phyloP scores from a whole-genome alignment of 2,797 vertebrate genomes.

The Poeciliopsis infans region DNA sequence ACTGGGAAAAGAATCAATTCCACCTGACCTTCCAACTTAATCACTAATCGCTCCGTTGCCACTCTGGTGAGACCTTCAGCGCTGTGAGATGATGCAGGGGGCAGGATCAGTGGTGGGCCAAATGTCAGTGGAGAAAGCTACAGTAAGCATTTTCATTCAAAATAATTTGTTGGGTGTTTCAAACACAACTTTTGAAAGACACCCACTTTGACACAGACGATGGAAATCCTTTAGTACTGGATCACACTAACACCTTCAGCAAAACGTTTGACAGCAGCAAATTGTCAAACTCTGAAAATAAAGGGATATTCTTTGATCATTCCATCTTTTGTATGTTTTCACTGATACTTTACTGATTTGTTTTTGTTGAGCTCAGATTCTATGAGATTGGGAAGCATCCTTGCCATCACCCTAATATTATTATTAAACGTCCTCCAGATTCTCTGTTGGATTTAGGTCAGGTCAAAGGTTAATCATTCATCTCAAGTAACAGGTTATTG shows the following conservation, averaged over 20 bases:
- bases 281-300: neutral
- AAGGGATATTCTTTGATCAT: neutral
- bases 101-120: conserved; percentile 31
- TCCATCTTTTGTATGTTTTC: neutral
- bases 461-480: neutral
- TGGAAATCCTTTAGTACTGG: neutral
- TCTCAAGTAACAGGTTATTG: neutral
- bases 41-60: conserved; percentile 69
- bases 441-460: neutral
- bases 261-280: neutral
- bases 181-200: conserved; percentile 7
- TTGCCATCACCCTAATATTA: neutral
- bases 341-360: neutral
- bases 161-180: conserved; percentile 8
- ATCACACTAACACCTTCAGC: neutral
- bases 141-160: conserved; percentile 38
- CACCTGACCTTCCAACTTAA: conserved; percentile 83
- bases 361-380: neutral
- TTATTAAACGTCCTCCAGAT: neutral
- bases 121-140: conserved; percentile 42
- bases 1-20: conserved; percentile 79
- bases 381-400: neutral
- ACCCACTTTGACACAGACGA: conserved; percentile 1
- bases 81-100: conserved; percentile 44
- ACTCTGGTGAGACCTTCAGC: conserved; percentile 66